Conservation (phyloP, 1,140 invertebrate genomes). For the Coptotermes formosanus region DNA sequence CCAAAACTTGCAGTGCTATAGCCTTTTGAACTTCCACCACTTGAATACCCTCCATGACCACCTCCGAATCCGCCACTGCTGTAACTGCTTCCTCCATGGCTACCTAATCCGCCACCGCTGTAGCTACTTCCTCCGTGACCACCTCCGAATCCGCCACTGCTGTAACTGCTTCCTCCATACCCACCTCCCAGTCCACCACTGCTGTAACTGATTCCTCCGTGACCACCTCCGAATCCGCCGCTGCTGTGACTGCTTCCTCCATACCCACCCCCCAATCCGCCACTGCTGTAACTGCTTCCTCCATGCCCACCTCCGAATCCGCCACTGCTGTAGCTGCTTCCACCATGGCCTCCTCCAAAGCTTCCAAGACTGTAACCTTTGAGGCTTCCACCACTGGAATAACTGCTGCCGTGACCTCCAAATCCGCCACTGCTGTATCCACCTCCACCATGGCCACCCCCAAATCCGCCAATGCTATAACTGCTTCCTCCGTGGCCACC, state of each 20-base stretch:
- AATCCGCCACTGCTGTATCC: neutral
- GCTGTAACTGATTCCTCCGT: neutral
- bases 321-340: neutral
- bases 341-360: neutral
- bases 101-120: conserved; percentile 13
- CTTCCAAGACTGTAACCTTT: neutral
- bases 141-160: conserved; percentile 20
- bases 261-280: neutral
- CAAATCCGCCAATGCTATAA: neutral
- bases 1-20: neutral
- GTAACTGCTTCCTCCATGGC: neutral
- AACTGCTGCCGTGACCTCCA: neutral
- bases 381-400: neutral
- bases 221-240: conserved; percentile 19
- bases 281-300: neutral
- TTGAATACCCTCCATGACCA: neutral
- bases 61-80: conserved; percentile 20
- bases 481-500: neutral
- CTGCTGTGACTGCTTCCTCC: conserved; percentile 21
- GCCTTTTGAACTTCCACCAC: no score
- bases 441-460: neutral
- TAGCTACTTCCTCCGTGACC: conserved; percentile 1
- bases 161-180: neutral
- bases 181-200: conserved; percentile 22
- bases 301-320: neutral